Evolutionary conservation across 2,113 vertebrate species (phyloP), one percentile per base, ranked within the genome.

Genomic region (Perca flavescens): DNA sequence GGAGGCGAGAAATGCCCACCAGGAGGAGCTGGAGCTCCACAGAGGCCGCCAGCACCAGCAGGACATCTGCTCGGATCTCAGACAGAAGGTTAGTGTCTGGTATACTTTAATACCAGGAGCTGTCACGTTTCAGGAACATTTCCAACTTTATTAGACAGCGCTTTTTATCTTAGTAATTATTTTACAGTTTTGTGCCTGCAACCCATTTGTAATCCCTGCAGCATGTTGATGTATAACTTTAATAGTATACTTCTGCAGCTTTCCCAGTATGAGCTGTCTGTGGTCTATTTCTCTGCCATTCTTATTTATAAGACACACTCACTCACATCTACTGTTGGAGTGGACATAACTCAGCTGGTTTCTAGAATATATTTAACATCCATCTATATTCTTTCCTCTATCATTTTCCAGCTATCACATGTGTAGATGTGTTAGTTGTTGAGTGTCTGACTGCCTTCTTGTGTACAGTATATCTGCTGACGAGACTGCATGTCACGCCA

Each of bases 1-100:
- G 0, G 98, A 98, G 82, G 97, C 97, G 15, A 93, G 91, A 47
- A 91, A 94, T 62, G 88, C 93, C 83, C 94, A 95, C 9, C 91
- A 97, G 92, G 87, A 94, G 88, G 94, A 96, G 86, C 86, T 87
- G 60, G 56, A 63, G 6, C 69, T 96, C 88, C 94, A 94, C 52
- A 88, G 90, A 60, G 94, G 94, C 88, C 96, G 95, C 31, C 95
- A 87, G 78, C 94, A 91, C 77, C 98, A 98, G 17, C 96, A 96
- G 91, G 93, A 97, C 77, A 88, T 96, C 73, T 99, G 97, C 88
- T 93, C 90, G 22, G 93, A 91, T 22, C 96, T 99, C 86, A 97
- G 94, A 89, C 94, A 95, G 79, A 98, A 98, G 96, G 98, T 99
- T 82, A 80, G 89, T 61, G n/a, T 31, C 47, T 77, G 34, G 19